Evolutionary conservation across 2,797 vertebrate genomes (phyloP).

Genomic region (Galagoides demidoff): DNA sequence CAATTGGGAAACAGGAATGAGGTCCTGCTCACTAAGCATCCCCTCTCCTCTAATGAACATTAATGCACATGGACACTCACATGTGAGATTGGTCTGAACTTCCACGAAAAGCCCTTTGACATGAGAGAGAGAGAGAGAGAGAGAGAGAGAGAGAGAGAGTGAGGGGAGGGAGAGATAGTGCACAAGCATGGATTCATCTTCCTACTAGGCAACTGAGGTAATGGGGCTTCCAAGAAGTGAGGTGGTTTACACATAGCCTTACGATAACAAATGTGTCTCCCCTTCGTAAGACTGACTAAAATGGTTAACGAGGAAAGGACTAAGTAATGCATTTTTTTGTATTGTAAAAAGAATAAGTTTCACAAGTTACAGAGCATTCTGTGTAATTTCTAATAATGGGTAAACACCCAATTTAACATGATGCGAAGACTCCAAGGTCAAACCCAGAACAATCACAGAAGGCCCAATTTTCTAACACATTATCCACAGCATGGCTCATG

Average conservation of each 20-base stretch:
- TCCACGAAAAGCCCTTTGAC: background rate
- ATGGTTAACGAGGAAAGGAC: background rate
- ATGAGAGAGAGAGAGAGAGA: background rate
- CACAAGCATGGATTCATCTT: background rate
- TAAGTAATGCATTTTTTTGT: constrained; percentile 1
- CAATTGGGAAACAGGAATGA: background rate
- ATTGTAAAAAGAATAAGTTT: background rate
- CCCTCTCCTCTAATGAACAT: background rate
- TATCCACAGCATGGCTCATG: background rate
- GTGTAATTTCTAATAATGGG: background rate
- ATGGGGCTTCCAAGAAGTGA: background rate
- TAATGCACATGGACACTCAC: background rate
- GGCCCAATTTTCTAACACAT: background rate
- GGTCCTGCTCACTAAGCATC: background rate
- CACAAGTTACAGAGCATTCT: background rate
- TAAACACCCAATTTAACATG: background rate
- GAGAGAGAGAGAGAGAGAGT: background rate
- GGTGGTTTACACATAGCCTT: background rate
- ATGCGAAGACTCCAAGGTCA: background rate
- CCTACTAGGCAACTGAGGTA: background rate
- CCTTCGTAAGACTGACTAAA: background rate
- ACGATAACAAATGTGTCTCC: background rate
- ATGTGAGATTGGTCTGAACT: background rate
- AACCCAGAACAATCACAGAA: constrained; percentile 10
- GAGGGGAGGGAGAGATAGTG: background rate